phyloP scores from a whole-genome alignment of 1,140 invertebrate genomes.

The Ips nitidus region DNA sequence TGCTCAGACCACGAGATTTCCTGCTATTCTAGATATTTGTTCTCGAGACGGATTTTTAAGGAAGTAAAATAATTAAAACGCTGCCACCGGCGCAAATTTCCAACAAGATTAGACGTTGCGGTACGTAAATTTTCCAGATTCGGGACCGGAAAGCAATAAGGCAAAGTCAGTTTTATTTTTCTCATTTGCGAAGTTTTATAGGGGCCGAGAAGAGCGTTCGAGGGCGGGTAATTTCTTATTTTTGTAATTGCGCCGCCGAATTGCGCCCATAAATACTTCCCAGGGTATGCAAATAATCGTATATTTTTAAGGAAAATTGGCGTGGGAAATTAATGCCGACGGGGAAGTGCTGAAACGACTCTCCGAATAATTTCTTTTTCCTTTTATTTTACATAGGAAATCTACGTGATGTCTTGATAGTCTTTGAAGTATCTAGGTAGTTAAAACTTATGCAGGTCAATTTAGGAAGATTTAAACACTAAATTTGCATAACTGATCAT shows the following conservation, averaged over 20 bases:
- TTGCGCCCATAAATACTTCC: constrained; percentile 35
- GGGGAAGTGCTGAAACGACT: constrained; percentile 29
- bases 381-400: neutral
- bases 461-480: no score
- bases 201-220: constrained; percentile 21
- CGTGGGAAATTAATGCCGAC: constrained; percentile 33
- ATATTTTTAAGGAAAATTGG: constrained; percentile 36
- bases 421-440: no score
- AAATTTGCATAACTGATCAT: no score
- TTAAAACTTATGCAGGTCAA: no score
- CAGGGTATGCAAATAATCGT: constrained; percentile 37
- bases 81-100: neutral
- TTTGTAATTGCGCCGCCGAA: constrained; percentile 34
- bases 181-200: constrained; percentile 32
- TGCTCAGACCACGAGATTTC: neutral
- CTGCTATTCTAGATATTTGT: neutral
- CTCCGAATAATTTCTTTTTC: constrained; percentile 23
- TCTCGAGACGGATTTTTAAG: no score
- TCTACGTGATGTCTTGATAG: no score
- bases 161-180: constrained; percentile 26
- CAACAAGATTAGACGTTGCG: constrained; percentile 8
- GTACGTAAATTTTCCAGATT: constrained; percentile 19
- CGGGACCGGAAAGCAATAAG: constrained; percentile 26
- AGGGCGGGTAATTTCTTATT: constrained; percentile 32
- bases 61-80: no score